Conservation (phyloP, 2,888 invertebrate genomes). For the Leptodirus hochenwartii region DNA sequence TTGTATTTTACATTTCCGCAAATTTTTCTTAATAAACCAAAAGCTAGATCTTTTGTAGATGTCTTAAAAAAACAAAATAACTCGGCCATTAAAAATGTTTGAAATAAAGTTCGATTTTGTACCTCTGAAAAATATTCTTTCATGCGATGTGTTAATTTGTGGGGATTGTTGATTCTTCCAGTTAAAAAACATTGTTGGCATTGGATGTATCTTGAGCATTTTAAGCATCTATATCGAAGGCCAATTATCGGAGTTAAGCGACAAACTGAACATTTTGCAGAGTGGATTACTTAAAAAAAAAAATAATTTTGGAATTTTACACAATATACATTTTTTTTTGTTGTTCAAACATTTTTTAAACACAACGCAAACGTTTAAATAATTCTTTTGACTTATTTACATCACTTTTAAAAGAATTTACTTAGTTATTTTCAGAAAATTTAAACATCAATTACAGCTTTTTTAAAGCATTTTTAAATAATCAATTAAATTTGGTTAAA, state of each 20-base stretch:
- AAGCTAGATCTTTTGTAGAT: conserved; percentile 13
- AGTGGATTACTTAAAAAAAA: conserved; percentile 31
- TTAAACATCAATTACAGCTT: too few relatives aligned
- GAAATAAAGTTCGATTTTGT: too few relatives aligned
- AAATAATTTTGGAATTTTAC: too few relatives aligned
- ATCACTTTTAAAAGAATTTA: too few relatives aligned
- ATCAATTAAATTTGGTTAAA: too few relatives aligned
- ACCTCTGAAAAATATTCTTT: conserved; percentile 41
- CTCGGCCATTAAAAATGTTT: conserved; percentile 1
- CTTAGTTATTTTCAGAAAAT: too few relatives aligned
- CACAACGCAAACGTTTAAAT: too few relatives aligned
- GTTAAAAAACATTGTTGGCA: conserved; percentile 51
- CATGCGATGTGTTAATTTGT: conserved; percentile 46
- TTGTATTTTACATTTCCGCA: conserved; percentile 19
- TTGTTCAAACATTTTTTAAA: too few relatives aligned
- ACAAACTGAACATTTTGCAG: conserved; percentile 40
- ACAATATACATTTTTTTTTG: too few relatives aligned
- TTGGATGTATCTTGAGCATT: conserved; percentile 44
- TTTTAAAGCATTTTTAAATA: too few relatives aligned
- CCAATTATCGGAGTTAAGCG: conserved; percentile 38
- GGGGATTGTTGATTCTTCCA: conserved; percentile 37
- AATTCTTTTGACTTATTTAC: too few relatives aligned
- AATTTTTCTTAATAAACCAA: conserved; percentile 19
- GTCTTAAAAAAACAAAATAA: conserved; percentile 11
- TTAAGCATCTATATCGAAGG: conserved; percentile 41